Conservation (phyloP, 2,888 invertebrate species). For the Aspidiotus rigidus region DNA sequence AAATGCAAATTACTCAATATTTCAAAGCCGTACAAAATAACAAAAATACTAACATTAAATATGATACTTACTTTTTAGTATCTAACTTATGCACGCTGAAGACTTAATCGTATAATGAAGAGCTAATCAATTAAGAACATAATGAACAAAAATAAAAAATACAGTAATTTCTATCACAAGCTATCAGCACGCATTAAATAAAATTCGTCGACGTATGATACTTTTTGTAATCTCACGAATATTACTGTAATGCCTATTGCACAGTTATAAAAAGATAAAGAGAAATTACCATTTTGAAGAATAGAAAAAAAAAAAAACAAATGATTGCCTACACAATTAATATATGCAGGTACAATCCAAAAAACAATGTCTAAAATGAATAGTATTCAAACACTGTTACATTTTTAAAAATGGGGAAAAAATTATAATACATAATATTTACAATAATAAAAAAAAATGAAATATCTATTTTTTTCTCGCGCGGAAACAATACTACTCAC, state of each 20-base stretch:
- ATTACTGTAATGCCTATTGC: background rate
- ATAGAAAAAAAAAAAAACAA: background rate
- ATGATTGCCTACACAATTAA: background rate
- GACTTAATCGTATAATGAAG: background rate
- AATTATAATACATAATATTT: background rate
- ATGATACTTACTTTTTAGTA: too few species aligned
- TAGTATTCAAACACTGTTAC: background rate
- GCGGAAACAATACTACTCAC: too few species aligned
- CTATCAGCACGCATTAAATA: slow-evolving; percentile 11
- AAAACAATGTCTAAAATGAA: background rate
- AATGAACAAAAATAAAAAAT: background rate
- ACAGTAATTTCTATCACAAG: slow-evolving; percentile 13
- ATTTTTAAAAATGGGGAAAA: background rate
- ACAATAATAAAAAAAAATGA: too few species aligned
- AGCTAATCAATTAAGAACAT: background rate
- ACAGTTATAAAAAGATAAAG: background rate
- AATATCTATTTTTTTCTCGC: too few species aligned
- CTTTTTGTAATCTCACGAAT: background rate
- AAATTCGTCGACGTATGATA: background rate
- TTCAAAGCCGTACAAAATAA: background rate
- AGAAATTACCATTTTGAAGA: background rate
- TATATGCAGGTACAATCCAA: background rate
- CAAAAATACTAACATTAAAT: too few species aligned
- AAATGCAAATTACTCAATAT: background rate
- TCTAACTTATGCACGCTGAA: too few species aligned